phyloP scores from a whole-genome alignment of 2,888 invertebrate genomes.

The Beris morrisii region DNA sequence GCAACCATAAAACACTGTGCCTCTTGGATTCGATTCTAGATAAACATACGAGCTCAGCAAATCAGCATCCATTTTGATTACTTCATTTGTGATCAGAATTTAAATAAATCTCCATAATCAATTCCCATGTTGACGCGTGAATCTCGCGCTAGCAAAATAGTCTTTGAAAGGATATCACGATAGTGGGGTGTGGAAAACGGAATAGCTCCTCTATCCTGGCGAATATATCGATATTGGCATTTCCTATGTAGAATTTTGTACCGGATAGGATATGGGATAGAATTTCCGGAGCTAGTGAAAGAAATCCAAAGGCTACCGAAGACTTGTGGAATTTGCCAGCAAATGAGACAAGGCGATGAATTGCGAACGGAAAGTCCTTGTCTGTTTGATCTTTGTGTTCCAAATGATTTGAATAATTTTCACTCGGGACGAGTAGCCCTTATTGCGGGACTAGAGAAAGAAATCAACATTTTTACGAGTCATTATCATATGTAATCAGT shows the following conservation, averaged over 20 bases:
- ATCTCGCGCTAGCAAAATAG: slow-evolving; percentile 1
- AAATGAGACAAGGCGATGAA: no score
- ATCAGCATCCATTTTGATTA: slow-evolving; percentile 36
- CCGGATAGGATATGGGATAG: no score
- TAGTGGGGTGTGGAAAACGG: background rate
- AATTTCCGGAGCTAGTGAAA: no score
- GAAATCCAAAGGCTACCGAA: no score
- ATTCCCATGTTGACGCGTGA: slow-evolving; percentile 24
- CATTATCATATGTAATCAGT: slow-evolving; percentile 35
- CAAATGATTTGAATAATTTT: slow-evolving; percentile 18
- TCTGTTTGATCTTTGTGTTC: background rate
- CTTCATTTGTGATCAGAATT: slow-evolving; percentile 29
- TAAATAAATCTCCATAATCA: slow-evolving; percentile 35
- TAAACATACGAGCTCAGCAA: slow-evolving; percentile 31
- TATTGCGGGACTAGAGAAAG: background rate
- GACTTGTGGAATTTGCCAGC: no score
- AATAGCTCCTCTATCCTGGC: background rate
- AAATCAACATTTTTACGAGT: slow-evolving; percentile 28
- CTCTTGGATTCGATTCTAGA: background rate
- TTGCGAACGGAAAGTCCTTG: no score
- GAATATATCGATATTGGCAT: background rate
- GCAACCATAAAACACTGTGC: background rate
- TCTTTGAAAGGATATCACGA: slow-evolving; percentile 8
- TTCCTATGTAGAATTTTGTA: no score
- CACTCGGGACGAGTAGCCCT: background rate